Evolutionary conservation across 1,140 invertebrate genomes (phyloP).

Genomic region (Thaumetopoea pityocampa): DNA sequence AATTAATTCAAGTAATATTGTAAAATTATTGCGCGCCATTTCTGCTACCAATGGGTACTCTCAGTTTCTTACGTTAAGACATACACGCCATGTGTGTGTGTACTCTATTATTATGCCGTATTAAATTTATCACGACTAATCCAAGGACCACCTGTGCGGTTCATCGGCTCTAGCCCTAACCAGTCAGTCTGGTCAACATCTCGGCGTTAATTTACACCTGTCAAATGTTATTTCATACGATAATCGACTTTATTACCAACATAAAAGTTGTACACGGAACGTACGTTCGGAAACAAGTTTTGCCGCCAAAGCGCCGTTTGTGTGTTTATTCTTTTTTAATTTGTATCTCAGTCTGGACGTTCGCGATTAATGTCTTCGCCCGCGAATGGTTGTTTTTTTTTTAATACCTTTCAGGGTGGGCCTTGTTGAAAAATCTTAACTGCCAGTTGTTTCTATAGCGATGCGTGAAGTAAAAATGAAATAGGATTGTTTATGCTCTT

Average conservation of each 20-base stretch:
- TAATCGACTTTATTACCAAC: conserved; percentile 38
- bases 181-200: conserved; percentile 62
- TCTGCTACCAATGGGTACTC: no score
- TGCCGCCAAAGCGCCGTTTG: conserved; percentile 52
- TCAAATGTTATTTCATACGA: conserved; percentile 38
- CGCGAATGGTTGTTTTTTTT: conserved; percentile 27
- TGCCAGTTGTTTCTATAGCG: no score
- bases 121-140: conserved; percentile 69
- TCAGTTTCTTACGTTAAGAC: conserved; percentile 35
- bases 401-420: conserved; percentile 40
- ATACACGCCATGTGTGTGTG: conserved; percentile 37
- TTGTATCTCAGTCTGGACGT: conserved; percentile 47
- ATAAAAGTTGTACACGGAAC: conserved; percentile 23
- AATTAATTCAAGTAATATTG: no score
- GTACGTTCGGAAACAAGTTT: conserved; percentile 25
- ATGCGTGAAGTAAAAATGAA: no score
- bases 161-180: conserved; percentile 66
- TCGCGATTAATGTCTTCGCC: conserved; percentile 48
- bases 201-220: conserved; percentile 56
- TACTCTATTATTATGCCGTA: conserved; percentile 63
- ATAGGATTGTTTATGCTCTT: no score
- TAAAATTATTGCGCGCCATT: no score
- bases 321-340: conserved; percentile 56
- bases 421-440: no score
- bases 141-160: conserved; percentile 66